A percentile compares a stretch with the other conserved stretches of the same genome.
Evolutionary conservation across 1,140 invertebrate genomes (phyloP).

Genomic region (Drepana arcuata): DNA sequence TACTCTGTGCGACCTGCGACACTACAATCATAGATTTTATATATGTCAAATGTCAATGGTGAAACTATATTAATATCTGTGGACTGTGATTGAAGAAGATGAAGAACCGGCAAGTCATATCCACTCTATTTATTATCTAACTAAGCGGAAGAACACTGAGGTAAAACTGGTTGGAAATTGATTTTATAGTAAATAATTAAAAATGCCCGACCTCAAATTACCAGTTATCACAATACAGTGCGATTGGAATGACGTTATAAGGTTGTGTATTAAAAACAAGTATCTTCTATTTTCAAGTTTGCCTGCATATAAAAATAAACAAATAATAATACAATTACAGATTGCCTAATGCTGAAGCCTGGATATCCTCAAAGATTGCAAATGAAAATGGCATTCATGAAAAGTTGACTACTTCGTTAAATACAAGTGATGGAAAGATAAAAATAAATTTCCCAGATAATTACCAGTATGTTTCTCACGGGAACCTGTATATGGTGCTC

Average conservation of each 20-base stretch:
- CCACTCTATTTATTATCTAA: too few relatives aligned
- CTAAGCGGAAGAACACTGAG: too few relatives aligned
- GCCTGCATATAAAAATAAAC: too few relatives aligned
- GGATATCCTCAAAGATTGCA: conserved; percentile 63
- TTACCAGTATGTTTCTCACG: conserved; percentile 49
- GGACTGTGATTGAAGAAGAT: too few relatives aligned
- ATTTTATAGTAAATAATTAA: conserved; percentile 1
- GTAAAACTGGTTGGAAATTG: too few relatives aligned
- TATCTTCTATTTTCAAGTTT: background rate
- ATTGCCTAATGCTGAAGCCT: conserved; percentile 49
- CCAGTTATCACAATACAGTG: conserved; percentile 63
- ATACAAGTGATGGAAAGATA: conserved; percentile 44
- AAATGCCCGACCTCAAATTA: conserved; percentile 27
- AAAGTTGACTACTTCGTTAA: conserved; percentile 42
- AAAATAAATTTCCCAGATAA: conserved; percentile 46
- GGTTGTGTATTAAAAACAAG: too few relatives aligned
- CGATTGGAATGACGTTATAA: conserved; percentile 65
- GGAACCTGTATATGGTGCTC: conserved; percentile 44
- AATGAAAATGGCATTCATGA: conserved; percentile 57
- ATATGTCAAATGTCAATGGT: too few relatives aligned
- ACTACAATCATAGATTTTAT: too few relatives aligned
- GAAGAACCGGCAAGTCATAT: too few relatives aligned
- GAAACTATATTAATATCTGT: too few relatives aligned
- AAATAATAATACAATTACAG: conserved; percentile 20
- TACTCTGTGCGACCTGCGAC: too few relatives aligned